phyloP scores from a whole-genome alignment of 2,113 vertebrate genomes.

The Rutilus rutilus region DNA sequence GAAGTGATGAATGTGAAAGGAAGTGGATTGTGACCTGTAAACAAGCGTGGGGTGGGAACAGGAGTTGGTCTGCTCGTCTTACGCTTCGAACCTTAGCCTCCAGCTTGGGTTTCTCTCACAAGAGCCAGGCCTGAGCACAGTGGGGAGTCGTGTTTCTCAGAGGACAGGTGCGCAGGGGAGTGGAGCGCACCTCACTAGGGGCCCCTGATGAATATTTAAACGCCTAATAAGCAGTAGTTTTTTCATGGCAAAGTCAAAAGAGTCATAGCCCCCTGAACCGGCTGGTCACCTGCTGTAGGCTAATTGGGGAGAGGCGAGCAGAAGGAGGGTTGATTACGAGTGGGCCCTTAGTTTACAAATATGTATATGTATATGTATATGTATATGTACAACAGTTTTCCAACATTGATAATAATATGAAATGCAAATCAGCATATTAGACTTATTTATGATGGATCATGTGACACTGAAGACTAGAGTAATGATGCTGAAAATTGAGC shows the following conservation, averaged over 20 bases:
- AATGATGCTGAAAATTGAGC: background rate
- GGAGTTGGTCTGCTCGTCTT: constrained; percentile 65
- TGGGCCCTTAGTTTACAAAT: background rate
- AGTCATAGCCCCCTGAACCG: constrained; percentile 17
- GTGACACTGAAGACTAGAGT: background rate
- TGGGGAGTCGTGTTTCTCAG: constrained; percentile 51
- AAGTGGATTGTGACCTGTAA: constrained; percentile 72
- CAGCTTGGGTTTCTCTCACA: constrained; percentile 48
- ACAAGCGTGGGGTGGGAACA: constrained; percentile 61
- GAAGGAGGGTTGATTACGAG: background rate
- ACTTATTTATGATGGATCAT: background rate
- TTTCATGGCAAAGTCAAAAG: constrained; percentile 33
- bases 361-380: too few species aligned
- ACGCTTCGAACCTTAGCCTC: constrained; percentile 60
- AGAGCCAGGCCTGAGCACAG: constrained; percentile 29
- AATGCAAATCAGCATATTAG: background rate
- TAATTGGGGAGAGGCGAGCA: background rate
- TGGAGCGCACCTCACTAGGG: constrained; percentile 60
- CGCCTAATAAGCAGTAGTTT: constrained; percentile 47
- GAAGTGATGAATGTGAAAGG: constrained; percentile 67
- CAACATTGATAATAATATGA: background rate
- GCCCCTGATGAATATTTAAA: constrained; percentile 62
- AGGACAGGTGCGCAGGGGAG: constrained; percentile 57
- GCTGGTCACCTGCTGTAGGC: constrained; percentile 3
- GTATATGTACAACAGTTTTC: background rate